These are phyloP conservation scores for Cryptosula pallasiana DNA, from an alignment of 2,888 invertebrate genomes.

Conservation along the genomic window DNA sequence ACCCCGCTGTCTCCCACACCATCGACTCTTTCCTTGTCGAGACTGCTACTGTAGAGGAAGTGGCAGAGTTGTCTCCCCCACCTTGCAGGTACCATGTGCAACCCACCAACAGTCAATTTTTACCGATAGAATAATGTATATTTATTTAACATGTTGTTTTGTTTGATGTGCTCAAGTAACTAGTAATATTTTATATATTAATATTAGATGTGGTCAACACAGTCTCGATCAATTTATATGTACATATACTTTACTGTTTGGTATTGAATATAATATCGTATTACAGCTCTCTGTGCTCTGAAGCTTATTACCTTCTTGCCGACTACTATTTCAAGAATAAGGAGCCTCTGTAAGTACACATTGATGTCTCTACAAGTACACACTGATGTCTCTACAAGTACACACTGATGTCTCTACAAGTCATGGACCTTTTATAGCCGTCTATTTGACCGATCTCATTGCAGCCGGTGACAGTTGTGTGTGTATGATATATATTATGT, in stretches of 20 bases:
- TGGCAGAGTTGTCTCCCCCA: neutral
- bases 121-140: no score
- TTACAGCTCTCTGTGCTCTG: conserved; percentile 52
- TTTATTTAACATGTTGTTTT: no score
- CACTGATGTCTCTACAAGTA: neutral
- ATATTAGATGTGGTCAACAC: no score
- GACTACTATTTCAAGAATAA: conserved; percentile 88
- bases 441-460: no score
- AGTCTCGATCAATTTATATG: no score
- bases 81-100: conserved; percentile 22
- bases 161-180: no score
- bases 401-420: neutral
- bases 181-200: no score
- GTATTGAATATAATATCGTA: neutral
- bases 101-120: conserved; percentile 27
- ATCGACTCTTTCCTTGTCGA: conserved; percentile 1
- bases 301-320: conserved; percentile 82
- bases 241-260: no score
- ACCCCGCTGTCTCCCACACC: neutral
- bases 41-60: neutral
- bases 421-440: no score
- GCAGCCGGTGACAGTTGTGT: no score
- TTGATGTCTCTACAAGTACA: neutral
- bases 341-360: conserved; percentile 58
- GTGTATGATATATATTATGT: no score